A percentile compares a stretch with the other conserved stretches of the same genome.
Evolutionary conservation across 30 jellyfish, hydroid and myxozoan genomes (phyloP).

Genomic region (Chrysaora quinquecirrha): DNA sequence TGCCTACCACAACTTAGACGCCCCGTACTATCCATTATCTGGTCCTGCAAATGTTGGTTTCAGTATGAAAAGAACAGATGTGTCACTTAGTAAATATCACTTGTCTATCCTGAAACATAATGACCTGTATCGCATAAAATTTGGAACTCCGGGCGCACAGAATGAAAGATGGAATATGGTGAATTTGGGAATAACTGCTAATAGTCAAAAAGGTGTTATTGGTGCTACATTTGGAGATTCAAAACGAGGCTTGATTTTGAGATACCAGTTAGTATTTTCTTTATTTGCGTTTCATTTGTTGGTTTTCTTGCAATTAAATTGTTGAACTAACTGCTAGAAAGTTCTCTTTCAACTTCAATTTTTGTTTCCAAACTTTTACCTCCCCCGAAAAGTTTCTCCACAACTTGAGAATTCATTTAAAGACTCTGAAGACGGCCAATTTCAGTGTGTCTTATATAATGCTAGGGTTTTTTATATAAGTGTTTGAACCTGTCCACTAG

Average conservation of each 20-base stretch:
- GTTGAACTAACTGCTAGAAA: too few species aligned
- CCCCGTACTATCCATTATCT: constrained; percentile 95
- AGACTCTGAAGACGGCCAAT: too few species aligned
- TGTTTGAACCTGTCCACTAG: too few species aligned
- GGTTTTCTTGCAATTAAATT: too few species aligned
- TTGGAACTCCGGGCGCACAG: constrained; percentile 89
- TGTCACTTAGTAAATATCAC: constrained; percentile 48
- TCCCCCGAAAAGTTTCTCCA: too few species aligned
- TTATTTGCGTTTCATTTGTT: not conserved
- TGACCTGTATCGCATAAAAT: constrained; percentile 58
- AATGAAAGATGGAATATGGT: constrained; percentile 40
- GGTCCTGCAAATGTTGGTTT: constrained; percentile 90
- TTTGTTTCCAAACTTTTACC: too few species aligned
- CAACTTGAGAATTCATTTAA: too few species aligned
- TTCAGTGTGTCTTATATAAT: too few species aligned
- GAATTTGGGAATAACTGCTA: constrained; percentile 73
- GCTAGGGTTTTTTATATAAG: too few species aligned
- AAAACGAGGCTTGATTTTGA: constrained; percentile 69
- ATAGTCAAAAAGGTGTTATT: constrained; percentile 69
- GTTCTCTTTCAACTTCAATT: too few species aligned
- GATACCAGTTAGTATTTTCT: constrained; percentile 63
- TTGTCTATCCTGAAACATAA: constrained; percentile 51
- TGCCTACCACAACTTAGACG: constrained; percentile 68
- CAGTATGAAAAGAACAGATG: constrained; percentile 66
- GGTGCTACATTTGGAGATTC: constrained; percentile 94